Base-by-base conservation (phyloP, 2,113 vertebrate species). In the Antechinus stuartii region DNA sequence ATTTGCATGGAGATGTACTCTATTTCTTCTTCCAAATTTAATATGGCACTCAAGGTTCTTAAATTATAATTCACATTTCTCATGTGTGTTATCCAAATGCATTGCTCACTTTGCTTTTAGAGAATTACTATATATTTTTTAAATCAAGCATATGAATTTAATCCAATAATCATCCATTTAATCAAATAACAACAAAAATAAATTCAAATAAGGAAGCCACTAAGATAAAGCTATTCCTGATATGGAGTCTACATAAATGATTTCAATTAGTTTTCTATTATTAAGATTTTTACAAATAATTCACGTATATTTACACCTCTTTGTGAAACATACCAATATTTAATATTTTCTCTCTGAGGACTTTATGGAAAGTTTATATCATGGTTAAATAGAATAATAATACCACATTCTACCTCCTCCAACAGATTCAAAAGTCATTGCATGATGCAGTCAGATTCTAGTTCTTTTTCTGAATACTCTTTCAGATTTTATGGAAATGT, bases 221-320 rank as follows among this genome's bases (percentile, higher is more conserved):
- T 96, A 96, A 98, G 96, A 98, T 93, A 97, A 96, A 95, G 8
- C 54, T 52, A 92, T 90, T 97, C 96, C 96, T 98, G 91, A 97
- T 91, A 91, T 96, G 95, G 91, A 96, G 68, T 97, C 92, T 96
- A 92, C 92, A 94, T 96, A 97, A 97, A 90, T 96, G 95, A 96
- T 96, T 93, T 97, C 54, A 10, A 96, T 97, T 97, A 96, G 95
- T 57, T 97, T 96, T 57, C 94, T 96, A 97, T 97, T 96, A 97
- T 98, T 96, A 95, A 96, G 94, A 96, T 95, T 98, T 97, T 96
- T 92, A 84, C 97, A 97, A 98, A 97, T 98, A 97, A 97, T 97
- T 97, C 92, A 97, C 95, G 97, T 97, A 98, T 98, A 98, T 98
- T 97, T 97, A 96, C 96, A 97, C 97, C 97, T 95, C 96, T 96